Percentiles rank a stretch among this genome's conserved stretches.
Conservation (phyloP, 2,797 vertebrate genomes). For the Miichthys miiuy region DNA sequence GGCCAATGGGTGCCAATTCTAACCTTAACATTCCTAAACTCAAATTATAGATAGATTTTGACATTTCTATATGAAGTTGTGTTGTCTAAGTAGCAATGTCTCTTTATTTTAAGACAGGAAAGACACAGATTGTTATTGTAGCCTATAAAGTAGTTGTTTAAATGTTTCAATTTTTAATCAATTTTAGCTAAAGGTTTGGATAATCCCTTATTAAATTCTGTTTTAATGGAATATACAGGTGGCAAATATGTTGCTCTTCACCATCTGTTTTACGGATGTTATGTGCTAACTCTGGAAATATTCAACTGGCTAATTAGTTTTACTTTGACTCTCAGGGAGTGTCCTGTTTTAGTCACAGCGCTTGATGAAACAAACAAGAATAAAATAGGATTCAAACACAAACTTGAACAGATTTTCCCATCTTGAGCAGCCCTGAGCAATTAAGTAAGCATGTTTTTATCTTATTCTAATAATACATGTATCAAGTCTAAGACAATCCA, state of each 20-base stretch:
- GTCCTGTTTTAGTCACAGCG: constrained; percentile 35
- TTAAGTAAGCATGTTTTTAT: constrained; percentile 50
- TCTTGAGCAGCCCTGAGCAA: constrained; percentile 47
- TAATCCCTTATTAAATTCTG: constrained; percentile 1
- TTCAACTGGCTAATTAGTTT: constrained; percentile 59
- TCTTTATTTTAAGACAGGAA: constrained; percentile 5
- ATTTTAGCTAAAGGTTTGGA: constrained; percentile 15
- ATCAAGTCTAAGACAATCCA: constrained; percentile 31
- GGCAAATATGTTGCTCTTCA: constrained; percentile 30
- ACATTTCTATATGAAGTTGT: constrained; percentile 13
- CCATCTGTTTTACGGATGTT: constrained; percentile 46
- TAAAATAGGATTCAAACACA: constrained; percentile 34
- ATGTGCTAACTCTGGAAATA: constrained; percentile 40
- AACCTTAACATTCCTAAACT: not conserved
- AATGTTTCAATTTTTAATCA: constrained; percentile 6
- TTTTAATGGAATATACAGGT: constrained; percentile 33
- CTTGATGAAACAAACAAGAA: constrained; percentile 57
- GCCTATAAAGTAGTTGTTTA: not conserved
- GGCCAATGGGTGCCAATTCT: not conserved
- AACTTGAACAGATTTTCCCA: constrained; percentile 54
- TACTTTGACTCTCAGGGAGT: constrained; percentile 38
- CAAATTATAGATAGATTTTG: not conserved
- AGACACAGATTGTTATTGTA: not conserved
- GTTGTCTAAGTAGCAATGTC: not conserved
- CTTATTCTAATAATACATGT: constrained; percentile 42